Base-by-base conservation (phyloP, 2,113 vertebrate genomes). In the Microcebus ravelobensis region DNA sequence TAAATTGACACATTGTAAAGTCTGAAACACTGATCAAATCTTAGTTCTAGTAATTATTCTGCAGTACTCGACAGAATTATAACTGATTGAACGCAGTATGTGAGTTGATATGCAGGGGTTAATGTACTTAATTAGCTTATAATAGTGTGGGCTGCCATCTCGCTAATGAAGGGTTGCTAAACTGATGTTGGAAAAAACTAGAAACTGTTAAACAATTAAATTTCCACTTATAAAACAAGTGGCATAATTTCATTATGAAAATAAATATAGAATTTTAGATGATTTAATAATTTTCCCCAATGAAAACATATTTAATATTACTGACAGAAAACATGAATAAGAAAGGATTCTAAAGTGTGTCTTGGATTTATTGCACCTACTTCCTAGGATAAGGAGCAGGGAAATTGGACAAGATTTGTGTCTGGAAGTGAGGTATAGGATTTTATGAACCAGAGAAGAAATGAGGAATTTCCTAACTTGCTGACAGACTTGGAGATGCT, bases 151-250 rank as follows among this genome's bases (percentile, higher is more conserved):
- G 45, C 42, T 74, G 31, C n/a, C 17, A 36, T 42, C 73, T 93
- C 4, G 4, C 31, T 81, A 92, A 94, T 73, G 91, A 92, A 67
- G 34, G 63, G 63, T 45, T 84, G 94, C 81, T 92, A 61, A 45
- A 65, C 13, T 87, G 80, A 80, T 70, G 31, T 6, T 71, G 59
- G 68, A 67, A 80, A 65, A 34, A 29, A 17, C 18, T 52, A 52
- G 61, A 95, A 89, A 83, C 48, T 20, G 83, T 93, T 74, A 50
- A 96, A 90, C 71, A 89, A 82, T 82, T 42, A 73, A 57, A 96
- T 94, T 95, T 95, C 81, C 55, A 85, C 68, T 85, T 94, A 39
- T 73, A 45, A 73, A 76, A 59, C 74, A 95, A 96, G 39, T 73
- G 3, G 59, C 31, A 39, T 85, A 15, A 79, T 94, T 95, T 94